Conservation (phyloP, 1,140 invertebrate species). For the Pentalonia nigronervosa region DNA sequence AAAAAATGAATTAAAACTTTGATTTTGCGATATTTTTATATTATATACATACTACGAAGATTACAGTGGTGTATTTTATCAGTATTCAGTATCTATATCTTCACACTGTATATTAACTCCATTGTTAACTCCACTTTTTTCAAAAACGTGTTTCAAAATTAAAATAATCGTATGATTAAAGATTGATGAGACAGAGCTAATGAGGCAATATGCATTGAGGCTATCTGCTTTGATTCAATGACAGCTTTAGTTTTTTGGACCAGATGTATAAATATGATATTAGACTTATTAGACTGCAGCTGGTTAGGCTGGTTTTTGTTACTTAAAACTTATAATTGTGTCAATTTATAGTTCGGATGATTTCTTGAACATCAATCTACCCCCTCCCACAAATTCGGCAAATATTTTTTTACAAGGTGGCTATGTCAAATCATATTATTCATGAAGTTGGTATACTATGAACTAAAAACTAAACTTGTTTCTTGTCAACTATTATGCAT, state of each 20-base stretch:
- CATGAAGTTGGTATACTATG: neutral
- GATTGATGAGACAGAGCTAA: neutral
- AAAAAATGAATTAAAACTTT: neutral
- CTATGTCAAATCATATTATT: neutral
- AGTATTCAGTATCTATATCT: neutral
- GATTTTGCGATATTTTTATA: neutral
- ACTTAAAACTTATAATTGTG: neutral
- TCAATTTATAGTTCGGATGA: neutral
- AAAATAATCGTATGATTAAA: neutral
- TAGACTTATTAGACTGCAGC: neutral
- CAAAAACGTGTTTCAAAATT: neutral
- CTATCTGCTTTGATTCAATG: neutral
- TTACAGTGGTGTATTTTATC: neutral
- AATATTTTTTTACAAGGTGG: neutral
- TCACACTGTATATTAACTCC: neutral
- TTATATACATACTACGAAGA: neutral
- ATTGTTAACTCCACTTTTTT: neutral
- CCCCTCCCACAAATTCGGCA: neutral
- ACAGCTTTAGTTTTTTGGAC: neutral
- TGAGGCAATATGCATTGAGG: neutral
- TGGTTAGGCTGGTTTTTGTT: neutral
- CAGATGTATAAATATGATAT: neutral
- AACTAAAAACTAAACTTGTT: neutral
- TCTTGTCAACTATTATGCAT: neutral
- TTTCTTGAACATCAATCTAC: neutral